Evolutionary conservation across 2,888 invertebrate genomes (phyloP).

Genomic region (Leistus spinibarbis): DNA sequence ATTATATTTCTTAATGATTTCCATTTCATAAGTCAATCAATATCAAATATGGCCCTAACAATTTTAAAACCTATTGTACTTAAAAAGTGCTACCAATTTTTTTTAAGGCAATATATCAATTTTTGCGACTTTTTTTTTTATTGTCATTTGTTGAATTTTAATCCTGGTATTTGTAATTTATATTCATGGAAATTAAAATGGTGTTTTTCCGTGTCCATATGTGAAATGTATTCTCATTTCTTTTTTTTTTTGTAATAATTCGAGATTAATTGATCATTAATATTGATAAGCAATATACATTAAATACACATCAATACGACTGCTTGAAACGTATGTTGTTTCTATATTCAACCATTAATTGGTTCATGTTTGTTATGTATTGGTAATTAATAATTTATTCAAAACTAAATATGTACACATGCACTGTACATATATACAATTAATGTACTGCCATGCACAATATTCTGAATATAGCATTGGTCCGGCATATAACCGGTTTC

Average conservation of each 20-base stretch:
- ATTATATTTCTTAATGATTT: too few relatives aligned
- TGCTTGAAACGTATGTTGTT: background rate
- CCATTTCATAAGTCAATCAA: too few relatives aligned
- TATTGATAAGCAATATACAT: constrained; percentile 28
- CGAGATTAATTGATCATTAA: constrained; percentile 11
- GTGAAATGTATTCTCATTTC: too few relatives aligned
- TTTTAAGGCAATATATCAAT: too few relatives aligned
- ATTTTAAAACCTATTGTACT: too few relatives aligned
- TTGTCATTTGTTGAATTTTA: too few relatives aligned
- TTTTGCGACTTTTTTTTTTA: too few relatives aligned
- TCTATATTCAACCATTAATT: background rate
- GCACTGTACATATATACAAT: background rate
- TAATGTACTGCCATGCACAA: too few relatives aligned
- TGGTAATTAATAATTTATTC: background rate
- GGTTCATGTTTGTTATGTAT: background rate
- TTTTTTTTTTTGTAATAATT: background rate
- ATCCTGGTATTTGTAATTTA: background rate
- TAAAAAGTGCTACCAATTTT: too few relatives aligned
- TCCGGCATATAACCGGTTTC: too few relatives aligned
- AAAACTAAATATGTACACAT: background rate
- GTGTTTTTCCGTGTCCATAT: background rate
- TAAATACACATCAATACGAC: constrained; percentile 30
- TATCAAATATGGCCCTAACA: too few relatives aligned
- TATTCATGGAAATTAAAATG: background rate
- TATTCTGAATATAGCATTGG: too few relatives aligned